Base-by-base conservation (phyloP, 2,797 vertebrate genomes). In the Triplophysa yarkandensis region DNA sequence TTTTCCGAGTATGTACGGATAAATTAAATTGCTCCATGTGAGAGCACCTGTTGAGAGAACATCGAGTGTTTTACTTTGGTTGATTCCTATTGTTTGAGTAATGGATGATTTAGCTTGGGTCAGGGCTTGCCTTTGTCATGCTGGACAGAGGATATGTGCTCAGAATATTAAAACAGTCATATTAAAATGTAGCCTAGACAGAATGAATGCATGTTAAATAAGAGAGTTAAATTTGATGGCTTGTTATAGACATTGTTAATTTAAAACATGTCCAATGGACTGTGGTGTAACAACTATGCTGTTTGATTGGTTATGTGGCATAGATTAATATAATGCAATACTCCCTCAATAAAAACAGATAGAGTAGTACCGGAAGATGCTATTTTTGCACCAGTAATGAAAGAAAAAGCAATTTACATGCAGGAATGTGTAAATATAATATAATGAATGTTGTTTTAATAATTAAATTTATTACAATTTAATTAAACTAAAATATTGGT, bases 11-110 rank as follows among this genome's bases (percentile, higher is more conserved):
- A 68, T 39, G 9, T 7, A 21, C 4, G 10, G 17, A 67, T 67
- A 30, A 48, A 28, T 68, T 65, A 48, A 60, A 60, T 67, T 28
- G 43, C 28, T 61, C 50, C 23, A 30, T 50, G 41, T 52, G 73
- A 75, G 5, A 43, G n/a, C 13, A 25, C 64, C 64, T 75, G 65
- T 52, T 21, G 64, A 41, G 43, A 75, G n/a, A 30, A 75, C 64
- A 61, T 61, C 10, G 16, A 41, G 30, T 68, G 41, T 39, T 48
- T 17, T 52, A 52, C 23, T 30, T 61, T 17, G 1, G 1, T 55
- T 57, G 34, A 43, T 73, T 64, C 16, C 34, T 30, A 48, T 28
- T 21, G 62, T 57, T 48, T 5, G 19, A 36, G 21, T 36, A 48
- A 60, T 25, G 10, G 14, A 13, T 23, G 23, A 17, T 72, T 58